Evolutionary conservation across 2,797 vertebrate species (phyloP).

Genomic region (Erpetoichthys calabaricus): DNA sequence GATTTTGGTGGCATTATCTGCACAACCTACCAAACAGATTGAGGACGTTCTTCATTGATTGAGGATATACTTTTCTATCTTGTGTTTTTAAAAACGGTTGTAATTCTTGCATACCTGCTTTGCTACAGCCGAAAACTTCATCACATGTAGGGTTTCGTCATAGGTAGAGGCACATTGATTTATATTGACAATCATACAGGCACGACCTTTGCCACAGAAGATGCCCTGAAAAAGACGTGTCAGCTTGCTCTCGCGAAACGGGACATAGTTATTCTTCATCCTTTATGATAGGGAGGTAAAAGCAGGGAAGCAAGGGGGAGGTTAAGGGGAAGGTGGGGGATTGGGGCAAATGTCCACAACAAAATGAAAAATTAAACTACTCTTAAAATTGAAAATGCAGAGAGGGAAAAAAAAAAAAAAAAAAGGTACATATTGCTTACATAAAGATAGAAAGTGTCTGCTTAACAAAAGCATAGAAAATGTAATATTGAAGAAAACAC

Average conservation of each 20-base stretch:
- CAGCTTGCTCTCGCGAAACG: conserved; percentile 81
- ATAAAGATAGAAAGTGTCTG: too few relatives aligned
- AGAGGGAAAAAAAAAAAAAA: too few relatives aligned
- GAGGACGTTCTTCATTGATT: neutral
- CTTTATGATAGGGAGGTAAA: conserved; percentile 22
- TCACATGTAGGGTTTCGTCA: conserved; percentile 74
- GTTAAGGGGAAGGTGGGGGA: neutral
- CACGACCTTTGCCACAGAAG: conserved; percentile 70
- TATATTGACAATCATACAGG: conserved; percentile 79
- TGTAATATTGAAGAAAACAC: neutral
- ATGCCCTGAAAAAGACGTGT: conserved; percentile 76
- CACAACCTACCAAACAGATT: conserved; percentile 45
- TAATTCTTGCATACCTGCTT: conserved; percentile 50
- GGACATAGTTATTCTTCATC: conserved; percentile 53
- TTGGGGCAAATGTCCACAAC: neutral
- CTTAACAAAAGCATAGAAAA: too few relatives aligned
- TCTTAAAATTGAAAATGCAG: too few relatives aligned
- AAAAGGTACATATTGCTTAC: too few relatives aligned
- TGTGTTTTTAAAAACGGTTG: too few relatives aligned
- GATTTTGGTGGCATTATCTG: conserved; percentile 55
- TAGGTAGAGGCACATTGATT: conserved; percentile 74
- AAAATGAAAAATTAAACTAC: conserved; percentile 1
- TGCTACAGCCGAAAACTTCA: conserved; percentile 81
- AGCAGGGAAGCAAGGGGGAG: neutral
- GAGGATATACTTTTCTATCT: too few relatives aligned